A percentile compares a stretch with the other conserved stretches of the same genome.
Evolutionary conservation across 2,797 vertebrate genomes (phyloP).

Genomic region (Acridotheres tristis): DNA sequence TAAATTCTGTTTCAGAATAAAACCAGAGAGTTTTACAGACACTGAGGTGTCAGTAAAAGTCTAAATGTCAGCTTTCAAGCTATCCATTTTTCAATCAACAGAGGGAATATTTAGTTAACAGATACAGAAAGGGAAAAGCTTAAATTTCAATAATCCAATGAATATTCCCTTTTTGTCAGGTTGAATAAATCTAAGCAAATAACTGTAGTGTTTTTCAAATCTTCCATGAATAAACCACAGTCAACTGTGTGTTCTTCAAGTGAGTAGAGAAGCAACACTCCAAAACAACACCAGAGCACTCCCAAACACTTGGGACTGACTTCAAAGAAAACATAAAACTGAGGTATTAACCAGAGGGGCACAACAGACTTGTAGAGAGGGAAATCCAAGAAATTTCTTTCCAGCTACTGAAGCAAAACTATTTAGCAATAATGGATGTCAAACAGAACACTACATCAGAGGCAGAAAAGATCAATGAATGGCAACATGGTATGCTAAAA

Average conservation of each 20-base stretch:
- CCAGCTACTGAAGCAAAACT: background rate
- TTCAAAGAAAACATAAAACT: background rate
- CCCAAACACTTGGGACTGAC: background rate
- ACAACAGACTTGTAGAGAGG: background rate
- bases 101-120: background rate
- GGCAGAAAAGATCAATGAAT: background rate
- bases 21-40: background rate
- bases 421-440: background rate
- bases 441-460: background rate
- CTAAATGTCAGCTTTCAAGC: background rate
- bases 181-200: conserved; percentile 10
- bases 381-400: background rate
- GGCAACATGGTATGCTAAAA: background rate
- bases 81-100: background rate
- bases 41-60: background rate
- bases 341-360: background rate
- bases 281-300: background rate
- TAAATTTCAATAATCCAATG: background rate
- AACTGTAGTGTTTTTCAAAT: background rate
- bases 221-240: background rate
- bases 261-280: background rate
- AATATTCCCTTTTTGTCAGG: background rate
- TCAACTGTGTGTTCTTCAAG: background rate
- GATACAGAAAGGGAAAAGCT: background rate
- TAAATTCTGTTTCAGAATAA: background rate